Percentiles rank a stretch among this genome's conserved stretches.
Evolutionary conservation across 2,113 vertebrate genomes (phyloP).

Genomic region (Athene cunicularia): DNA sequence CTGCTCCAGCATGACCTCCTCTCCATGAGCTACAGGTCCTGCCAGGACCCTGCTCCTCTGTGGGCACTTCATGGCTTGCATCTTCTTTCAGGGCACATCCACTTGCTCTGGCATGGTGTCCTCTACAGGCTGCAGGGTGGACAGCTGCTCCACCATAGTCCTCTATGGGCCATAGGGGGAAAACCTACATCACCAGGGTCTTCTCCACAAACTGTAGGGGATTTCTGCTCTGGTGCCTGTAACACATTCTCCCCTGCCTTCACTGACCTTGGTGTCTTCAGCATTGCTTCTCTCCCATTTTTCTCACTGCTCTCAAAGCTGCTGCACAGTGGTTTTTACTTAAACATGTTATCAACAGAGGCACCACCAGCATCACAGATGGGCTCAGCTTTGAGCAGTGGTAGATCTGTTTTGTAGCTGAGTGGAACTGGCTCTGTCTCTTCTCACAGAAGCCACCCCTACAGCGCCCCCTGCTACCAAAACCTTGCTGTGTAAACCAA

Average conservation of each 20-base stretch:
- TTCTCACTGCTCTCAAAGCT: background rate
- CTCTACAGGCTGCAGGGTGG: background rate
- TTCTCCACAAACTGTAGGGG: background rate
- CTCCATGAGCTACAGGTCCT: background rate
- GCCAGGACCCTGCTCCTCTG: background rate
- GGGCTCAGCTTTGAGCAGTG: background rate
- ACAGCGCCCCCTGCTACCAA: background rate
- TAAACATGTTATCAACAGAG: background rate
- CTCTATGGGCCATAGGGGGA: background rate
- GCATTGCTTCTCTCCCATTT: background rate
- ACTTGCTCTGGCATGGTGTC: background rate
- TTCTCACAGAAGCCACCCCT: background rate
- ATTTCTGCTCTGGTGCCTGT: background rate
- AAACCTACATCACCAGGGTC: fast-evolving
- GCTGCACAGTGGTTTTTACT: background rate
- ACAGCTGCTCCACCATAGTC: fast-evolving
- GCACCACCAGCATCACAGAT: background rate
- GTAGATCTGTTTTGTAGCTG: background rate
- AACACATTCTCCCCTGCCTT: background rate
- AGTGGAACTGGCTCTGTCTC: background rate
- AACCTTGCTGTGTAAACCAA: background rate
- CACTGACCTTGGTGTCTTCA: background rate
- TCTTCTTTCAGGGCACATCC: background rate
- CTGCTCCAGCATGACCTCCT: background rate
- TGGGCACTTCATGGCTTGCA: background rate